Evolutionary conservation across 2,113 vertebrate genomes (phyloP).

Genomic region (Amblyornis subalaris): DNA sequence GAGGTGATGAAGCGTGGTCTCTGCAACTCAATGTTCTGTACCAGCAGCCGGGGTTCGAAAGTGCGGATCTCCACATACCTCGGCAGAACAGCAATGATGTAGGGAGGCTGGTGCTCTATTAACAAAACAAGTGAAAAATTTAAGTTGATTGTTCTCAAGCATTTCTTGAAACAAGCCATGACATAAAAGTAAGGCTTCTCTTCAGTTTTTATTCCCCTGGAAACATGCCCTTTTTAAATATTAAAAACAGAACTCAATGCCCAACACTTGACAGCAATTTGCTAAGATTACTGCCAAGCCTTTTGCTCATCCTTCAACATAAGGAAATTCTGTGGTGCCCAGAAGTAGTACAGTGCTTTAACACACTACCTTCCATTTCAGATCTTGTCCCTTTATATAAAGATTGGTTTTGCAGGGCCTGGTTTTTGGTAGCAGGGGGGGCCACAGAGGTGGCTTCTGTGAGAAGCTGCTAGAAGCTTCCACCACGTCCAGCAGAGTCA

Average conservation of each 20-base stretch:
- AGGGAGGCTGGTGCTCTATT: constrained; percentile 93
- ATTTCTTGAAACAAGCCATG: background rate
- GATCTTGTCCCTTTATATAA: background rate
- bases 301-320: background rate
- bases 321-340: background rate
- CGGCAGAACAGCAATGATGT: constrained; percentile 94
- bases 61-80: constrained; percentile 96
- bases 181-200: background rate
- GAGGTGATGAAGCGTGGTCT: constrained; percentile 95
- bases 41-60: constrained; percentile 90
- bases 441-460: no score
- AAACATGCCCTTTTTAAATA: background rate
- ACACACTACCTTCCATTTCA: background rate
- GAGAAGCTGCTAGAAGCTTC: no score
- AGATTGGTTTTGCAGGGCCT: no score
- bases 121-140: background rate
- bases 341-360: background rate
- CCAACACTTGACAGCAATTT: background rate
- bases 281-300: background rate
- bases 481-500: no score
- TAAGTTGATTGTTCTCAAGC: background rate
- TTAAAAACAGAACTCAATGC: background rate
- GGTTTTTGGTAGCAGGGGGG: no score
- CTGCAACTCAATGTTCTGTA: constrained; percentile 96
- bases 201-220: background rate